A percentile compares a stretch with the other conserved stretches of the same genome.
Conservation (phyloP, 1,140 invertebrate genomes). For the Polypedilum pembai region DNA sequence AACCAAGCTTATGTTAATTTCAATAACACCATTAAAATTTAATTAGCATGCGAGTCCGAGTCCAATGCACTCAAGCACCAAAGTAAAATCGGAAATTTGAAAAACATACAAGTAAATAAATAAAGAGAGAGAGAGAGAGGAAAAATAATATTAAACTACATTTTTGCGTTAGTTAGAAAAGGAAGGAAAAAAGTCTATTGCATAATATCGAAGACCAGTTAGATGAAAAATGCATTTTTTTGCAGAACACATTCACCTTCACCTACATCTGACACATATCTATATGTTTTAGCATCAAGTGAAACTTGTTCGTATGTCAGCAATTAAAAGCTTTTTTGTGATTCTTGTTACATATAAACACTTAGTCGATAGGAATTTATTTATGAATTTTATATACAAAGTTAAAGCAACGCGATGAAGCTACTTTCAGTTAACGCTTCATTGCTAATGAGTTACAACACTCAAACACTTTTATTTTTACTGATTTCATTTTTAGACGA, state of each 20-base stretch:
- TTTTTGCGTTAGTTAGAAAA: slow-evolving; percentile 29
- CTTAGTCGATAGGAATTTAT: slow-evolving; percentile 29
- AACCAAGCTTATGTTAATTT: too few species aligned
- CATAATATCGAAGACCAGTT: slow-evolving; percentile 15
- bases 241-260: background rate
- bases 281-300: background rate
- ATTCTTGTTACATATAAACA: slow-evolving; percentile 17
- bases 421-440: too few species aligned
- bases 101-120: too few species aligned
- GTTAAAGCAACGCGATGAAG: too few species aligned
- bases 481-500: too few species aligned
- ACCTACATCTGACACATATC: background rate
- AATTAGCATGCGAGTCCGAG: background rate
- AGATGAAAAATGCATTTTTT: background rate
- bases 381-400: slow-evolving; percentile 38
- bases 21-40: too few species aligned
- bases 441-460: too few species aligned
- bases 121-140: too few species aligned
- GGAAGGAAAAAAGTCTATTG: slow-evolving; percentile 30
- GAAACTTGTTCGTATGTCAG: background rate
- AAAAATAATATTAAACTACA: background rate
- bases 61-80: background rate
- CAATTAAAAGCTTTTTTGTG: slow-evolving; percentile 25
- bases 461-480: too few species aligned
- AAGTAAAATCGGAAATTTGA: background rate